phyloP scores from a whole-genome alignment of 2,797 vertebrate genomes.

The Sebastes cheni region DNA sequence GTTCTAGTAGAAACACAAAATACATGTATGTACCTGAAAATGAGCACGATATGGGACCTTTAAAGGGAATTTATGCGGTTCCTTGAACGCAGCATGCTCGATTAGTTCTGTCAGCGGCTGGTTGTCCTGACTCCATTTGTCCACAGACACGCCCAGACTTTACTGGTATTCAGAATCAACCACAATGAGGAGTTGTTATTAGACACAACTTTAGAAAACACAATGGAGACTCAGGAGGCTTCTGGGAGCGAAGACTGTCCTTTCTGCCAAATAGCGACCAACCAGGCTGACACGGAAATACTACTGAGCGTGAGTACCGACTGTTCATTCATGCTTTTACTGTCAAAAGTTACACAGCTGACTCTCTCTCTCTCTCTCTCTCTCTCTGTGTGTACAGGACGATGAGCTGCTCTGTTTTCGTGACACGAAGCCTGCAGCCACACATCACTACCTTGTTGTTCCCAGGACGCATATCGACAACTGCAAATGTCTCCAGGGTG shows the following conservation, averaged over 20 bases:
- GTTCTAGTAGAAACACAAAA: too few species aligned
- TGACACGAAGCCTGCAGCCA: conserved; percentile 49
- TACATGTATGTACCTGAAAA: too few species aligned
- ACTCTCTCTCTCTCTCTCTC: neutral
- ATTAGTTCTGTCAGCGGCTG: neutral
- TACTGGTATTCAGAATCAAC: too few species aligned
- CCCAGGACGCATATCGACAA: conserved; percentile 48
- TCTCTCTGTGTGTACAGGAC: conserved; percentile 29
- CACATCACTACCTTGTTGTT: conserved; percentile 62
- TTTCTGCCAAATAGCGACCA: conserved; percentile 55
- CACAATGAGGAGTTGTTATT: neutral
- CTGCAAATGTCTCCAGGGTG: conserved; percentile 43
- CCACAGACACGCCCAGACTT: neutral
- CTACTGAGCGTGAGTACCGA: conserved; percentile 53
- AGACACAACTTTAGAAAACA: neutral
- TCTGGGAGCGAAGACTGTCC: conserved; percentile 20
- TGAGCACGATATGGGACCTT: too few species aligned
- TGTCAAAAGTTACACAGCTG: neutral
- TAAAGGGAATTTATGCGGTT: neutral
- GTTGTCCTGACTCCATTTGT: neutral
- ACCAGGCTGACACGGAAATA: conserved; percentile 47
- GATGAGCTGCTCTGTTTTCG: conserved; percentile 59
- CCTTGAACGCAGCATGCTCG: neutral
- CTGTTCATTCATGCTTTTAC: neutral
- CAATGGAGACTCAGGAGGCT: neutral